Base-by-base conservation (phyloP, 2,888 invertebrate genomes). In the Ectemnius continuus region DNA sequence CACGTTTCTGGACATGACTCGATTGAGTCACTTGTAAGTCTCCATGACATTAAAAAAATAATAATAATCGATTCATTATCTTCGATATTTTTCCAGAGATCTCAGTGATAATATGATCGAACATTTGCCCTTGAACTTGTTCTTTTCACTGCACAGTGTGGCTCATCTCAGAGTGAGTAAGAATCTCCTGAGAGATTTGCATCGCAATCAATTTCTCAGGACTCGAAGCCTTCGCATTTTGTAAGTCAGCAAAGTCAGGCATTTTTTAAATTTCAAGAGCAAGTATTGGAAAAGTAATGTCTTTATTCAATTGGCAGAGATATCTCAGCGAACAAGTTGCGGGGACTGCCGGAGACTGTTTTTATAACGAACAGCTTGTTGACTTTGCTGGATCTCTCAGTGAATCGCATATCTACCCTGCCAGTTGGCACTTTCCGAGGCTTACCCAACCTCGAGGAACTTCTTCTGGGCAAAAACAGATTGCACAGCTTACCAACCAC, bases 391-490 rank as follows among this genome's bases (percentile, higher is more conserved):
- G 95, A 96, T 88, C 92, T 96, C 85, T 96, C 95, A 79, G 94
- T 95, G 85, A 96, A 96, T 89, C 93, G 93, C 69, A 92, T 96
- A 23, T 94, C 94, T 82, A 93, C 93, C 85, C 88, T 96, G 28
- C 94, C 95, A 0, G 91, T 93, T 2, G 92, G 93, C 1, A 92
- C 95, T 74, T 96, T 96, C 59, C 76, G 78, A 8, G 89, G 88
- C 1, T 91, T 95, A 46, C 92, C 92, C 81, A 94, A 94, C 84
- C 91, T 96, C 47, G 94, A 94, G 83, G 95, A 94, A 65, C 91
- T 96, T 62, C 94, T 95, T 85, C 87, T 95, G 59, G 94, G 95
- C 0, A 93, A 94, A 79, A 96, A 96, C 88, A 92, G 92, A 63
- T 91, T 96, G 14, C 92, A 91, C 62, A 88, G 91, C 0, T 89